Base-by-base conservation (phyloP, 64 coral and sea anemone species). In the Dendronephthya gigantea region DNA sequence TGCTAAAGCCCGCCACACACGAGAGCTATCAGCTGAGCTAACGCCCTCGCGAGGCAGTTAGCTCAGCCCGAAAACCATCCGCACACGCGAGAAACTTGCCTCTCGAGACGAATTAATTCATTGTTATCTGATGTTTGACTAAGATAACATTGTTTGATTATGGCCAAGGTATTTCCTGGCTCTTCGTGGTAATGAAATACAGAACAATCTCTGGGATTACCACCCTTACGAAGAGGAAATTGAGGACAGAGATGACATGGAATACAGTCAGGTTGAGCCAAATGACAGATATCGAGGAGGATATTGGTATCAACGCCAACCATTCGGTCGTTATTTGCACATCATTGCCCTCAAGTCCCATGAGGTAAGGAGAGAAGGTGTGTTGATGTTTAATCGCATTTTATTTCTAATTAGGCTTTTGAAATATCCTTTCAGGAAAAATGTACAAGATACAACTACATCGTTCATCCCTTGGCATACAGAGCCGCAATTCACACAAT, bases 161-260 rank as follows among this genome's bases (percentile, higher is more conserved):
- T 45, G 3, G 14, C 14, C 6, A 1, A 79, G 72, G 72, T 79
- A 34, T 34, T 79, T 79, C 10, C 72, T 79, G 7, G 72, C 27
- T 34, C 30, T 79, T 79, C 72, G 72, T 79, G 72, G 72, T 8
- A 79, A 79, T 79, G 72, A 79, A 35, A 79, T 79, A 9, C 72
- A 79, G 72, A 79, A 79, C 36, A 35, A 79, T 34, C 4, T 35
- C 7, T 79, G 72, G 72, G 72, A 79, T 79, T 79, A 79, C 72
- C 19, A 79, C 29, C 72, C 72, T 39, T 19, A 79, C 72, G 32
- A 79, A 35, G 31, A 79, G 37, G 72, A 36, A 79, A 33, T 9
- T 79, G 72, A 79, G 37, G 72, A 79, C 36, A 0, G 9, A 8
- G 22, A 0, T 6, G 31, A 79, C 22, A 1, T 34, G 32, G 72